Evolutionary conservation across 2,797 vertebrate genomes (phyloP), one percentile per base, ranked within the genome.

Genomic region (Eulemur mongoz): DNA sequence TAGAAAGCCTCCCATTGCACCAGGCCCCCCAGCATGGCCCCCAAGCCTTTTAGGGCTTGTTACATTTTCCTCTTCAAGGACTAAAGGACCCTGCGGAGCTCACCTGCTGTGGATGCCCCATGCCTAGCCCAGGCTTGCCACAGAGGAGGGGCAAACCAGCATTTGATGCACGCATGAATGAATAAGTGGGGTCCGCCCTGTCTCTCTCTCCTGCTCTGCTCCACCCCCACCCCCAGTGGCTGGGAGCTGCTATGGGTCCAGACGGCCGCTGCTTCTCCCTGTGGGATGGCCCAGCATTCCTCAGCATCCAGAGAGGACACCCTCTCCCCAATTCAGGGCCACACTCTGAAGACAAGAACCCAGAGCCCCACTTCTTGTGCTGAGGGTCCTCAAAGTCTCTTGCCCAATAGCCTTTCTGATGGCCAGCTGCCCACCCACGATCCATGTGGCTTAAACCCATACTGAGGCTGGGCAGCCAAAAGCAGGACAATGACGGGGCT

Each of bases 101-200:
- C 22, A 23, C 38, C 20, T 2, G 0, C 15, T 18, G 2, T 54
- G 65, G 18, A 50, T 9, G 52, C n/a, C 35, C 5, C 2, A 2
- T 22, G n/a, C 7, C 48, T 52, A 0, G 10, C n/a, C 40, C 14
- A 18, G 65, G 35, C 48, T 15, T 52, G n/a, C 18, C 50, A 18
- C 50, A 59, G 59, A 65, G 63, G 13, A n/a, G 38, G 6, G 18
- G 18, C 12, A 59, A 45, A 43, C 45, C 84, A 17, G 67, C 5
- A 17, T 25, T 22, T 7, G 12, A 1, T 15, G 13, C 30, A 2
- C 11, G 4, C 22, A 5, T 30, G 69, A 54, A 15, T 38, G 72
- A n/a, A 3, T 14, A 45, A 76, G 23, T 13, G 50, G 4, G 18
- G 5, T 50, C 63, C 32, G 27, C 45, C 69, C 69, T 45, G 4